A percentile compares a stretch with the other conserved stretches of the same genome.
These are phyloP conservation scores for Muntiacus muntjak DNA, from an alignment of 2,113 vertebrate genomes.

Conservation along the genomic window DNA sequence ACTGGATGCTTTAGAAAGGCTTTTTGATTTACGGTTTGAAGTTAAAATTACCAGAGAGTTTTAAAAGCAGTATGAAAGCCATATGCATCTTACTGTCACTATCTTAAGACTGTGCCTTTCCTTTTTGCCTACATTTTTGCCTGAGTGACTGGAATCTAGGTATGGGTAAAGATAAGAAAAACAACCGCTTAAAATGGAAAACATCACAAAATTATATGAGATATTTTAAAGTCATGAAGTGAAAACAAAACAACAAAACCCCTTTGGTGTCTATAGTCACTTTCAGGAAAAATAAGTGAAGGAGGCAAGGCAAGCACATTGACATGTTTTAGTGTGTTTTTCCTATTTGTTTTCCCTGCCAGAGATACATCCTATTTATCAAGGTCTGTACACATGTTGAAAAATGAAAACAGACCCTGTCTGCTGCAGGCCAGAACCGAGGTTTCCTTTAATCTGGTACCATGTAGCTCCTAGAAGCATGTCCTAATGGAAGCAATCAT, in stretches of 20 bases:
- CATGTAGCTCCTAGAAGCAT: constrained; percentile 6
- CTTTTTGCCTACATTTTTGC: background rate
- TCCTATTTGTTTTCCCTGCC: constrained; percentile 34
- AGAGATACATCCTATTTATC: constrained; percentile 21
- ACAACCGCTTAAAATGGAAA: background rate
- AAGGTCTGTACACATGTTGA: constrained; percentile 41
- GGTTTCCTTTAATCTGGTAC: constrained; percentile 68
- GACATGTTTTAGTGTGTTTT: background rate
- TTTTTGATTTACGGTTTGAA: constrained; percentile 52
- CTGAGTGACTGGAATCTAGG: background rate
- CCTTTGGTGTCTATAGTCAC: constrained; percentile 1
- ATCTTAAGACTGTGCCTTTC: background rate
- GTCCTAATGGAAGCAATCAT: constrained; percentile 42
- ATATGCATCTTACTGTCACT: constrained; percentile 33
- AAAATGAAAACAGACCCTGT: constrained; percentile 61
- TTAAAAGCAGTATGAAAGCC: constrained; percentile 44
- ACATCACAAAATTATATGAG: background rate
- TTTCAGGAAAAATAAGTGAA: constrained; percentile 40
- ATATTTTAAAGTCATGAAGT: background rate
- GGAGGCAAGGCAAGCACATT: background rate
- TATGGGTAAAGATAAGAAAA: background rate
- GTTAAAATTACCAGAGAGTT: constrained; percentile 58
- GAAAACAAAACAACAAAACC: background rate
- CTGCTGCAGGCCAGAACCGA: constrained; percentile 52
- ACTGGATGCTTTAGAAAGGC: background rate